Base-by-base conservation (phyloP, 2,888 invertebrate species). In the Nomada ferruginata region DNA sequence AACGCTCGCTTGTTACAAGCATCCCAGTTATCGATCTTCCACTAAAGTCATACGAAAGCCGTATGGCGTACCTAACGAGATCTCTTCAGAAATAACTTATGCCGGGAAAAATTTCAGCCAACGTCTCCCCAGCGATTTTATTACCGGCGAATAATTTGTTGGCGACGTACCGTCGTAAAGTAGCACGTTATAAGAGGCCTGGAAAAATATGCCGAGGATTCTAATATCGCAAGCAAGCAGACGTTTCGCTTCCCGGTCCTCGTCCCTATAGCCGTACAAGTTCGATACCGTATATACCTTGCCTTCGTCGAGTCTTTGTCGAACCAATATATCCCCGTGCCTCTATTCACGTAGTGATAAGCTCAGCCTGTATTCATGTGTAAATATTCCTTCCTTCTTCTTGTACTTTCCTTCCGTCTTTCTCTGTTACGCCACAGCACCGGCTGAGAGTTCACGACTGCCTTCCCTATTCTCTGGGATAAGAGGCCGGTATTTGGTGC, bases 291-390 rank as follows among this genome's bases (percentile, higher is more conserved):
- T 74, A 20, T 4, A 20, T 57, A 64, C 77, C 66, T 53, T 68
- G 70, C 74, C 83, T 85, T 90, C 85, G 76, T 84, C 85, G 86
- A 75, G 77, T 84, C 85, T 85, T 85, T 84, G 84, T 79, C 79
- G 85, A 90, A 87, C 89, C 90, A 88, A 91, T 91, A 90, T 88
- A 89, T 89, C 85, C 83, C 79, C 66, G 76, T 64, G 75, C 69
- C 82, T 88, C 85, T 85, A 88, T 90, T 90, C 89, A 86, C 84
- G 80, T 84, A 89, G 86, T 88, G 89, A 91, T 89, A 91, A 92
- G 90, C 90, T 85, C 76, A 82, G 82, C 78, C 86, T 85, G 87
- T 87, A 90, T 91, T 89, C 90, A 88, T 90, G 90, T 89, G 91
- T 90, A 91, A 91, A 92, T 91, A 91, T 85, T 79, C 86, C 85